Conservation (phyloP, 2,888 invertebrate genomes). For the Caenorhabditis doughertyi region DNA sequence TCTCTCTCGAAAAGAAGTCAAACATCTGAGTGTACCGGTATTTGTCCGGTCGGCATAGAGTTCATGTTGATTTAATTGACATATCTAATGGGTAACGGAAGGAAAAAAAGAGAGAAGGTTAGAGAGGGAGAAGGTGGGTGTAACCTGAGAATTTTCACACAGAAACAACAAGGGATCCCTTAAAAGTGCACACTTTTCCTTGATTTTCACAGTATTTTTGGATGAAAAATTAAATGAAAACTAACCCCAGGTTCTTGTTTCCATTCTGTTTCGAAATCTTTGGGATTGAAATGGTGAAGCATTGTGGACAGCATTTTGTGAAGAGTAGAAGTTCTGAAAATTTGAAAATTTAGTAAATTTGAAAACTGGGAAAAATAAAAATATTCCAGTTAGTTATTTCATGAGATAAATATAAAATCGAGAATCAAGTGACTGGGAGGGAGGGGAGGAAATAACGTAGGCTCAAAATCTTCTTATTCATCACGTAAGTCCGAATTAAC, state of each 20-base stretch:
- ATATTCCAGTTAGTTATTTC: not conserved
- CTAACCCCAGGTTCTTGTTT: constrained; percentile 32
- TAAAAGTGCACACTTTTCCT: constrained; percentile 12
- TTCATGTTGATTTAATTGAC: constrained; percentile 61
- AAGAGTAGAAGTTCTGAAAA: not conserved
- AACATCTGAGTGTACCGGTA: constrained; percentile 55
- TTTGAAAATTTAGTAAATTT: not conserved
- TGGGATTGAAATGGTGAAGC: constrained; percentile 35
- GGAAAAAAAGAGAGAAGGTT: not conserved
- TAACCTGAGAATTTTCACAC: constrained; percentile 9
- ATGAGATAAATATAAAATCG: constrained; percentile 5
- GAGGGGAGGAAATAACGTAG: constrained; percentile 1
- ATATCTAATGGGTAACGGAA: constrained; percentile 41
- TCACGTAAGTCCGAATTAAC: constrained; percentile 26
- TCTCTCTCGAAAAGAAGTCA: constrained; percentile 29
- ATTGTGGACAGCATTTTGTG: constrained; percentile 35
- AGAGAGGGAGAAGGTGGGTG: constrained; percentile 11
- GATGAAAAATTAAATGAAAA: constrained; percentile 6
- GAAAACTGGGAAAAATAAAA: too few relatives aligned
- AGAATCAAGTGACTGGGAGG: not conserved
- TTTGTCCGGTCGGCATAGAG: constrained; percentile 48
- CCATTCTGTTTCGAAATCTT: constrained; percentile 26
- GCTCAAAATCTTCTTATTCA: constrained; percentile 17
- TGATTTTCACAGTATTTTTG: not conserved
- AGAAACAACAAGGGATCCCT: not conserved